Conservation (phyloP, 2,113 vertebrate genomes). For the Heloderma charlesbogerti region DNA sequence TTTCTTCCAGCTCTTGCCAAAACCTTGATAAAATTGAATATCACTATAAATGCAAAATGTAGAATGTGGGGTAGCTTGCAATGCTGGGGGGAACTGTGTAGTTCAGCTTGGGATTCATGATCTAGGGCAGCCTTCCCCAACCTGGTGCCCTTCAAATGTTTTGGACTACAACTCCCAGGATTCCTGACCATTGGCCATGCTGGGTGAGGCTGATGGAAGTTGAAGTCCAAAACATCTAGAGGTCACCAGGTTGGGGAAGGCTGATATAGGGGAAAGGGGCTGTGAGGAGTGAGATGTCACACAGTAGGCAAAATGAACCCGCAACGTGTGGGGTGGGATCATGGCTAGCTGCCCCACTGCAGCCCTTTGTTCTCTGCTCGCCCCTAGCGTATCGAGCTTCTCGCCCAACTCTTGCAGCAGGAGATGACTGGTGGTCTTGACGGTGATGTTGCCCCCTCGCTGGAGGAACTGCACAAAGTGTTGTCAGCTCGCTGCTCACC, state of each 20-base stretch:
- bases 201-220: too few relatives aligned
- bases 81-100: neutral
- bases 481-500: conserved; percentile 26
- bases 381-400: conserved; percentile 59
- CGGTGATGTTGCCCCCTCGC: conserved; percentile 2
- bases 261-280: neutral
- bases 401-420: conserved; percentile 60
- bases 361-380: neutral
- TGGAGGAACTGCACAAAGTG: conserved; percentile 55
- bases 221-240: neutral
- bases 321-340: too few relatives aligned
- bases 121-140: neutral
- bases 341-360: too few relatives aligned
- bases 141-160: too few relatives aligned
- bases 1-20: neutral
- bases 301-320: neutral
- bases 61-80: neutral
- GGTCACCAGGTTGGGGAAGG: neutral
- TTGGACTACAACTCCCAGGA: too few relatives aligned
- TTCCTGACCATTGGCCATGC: too few relatives aligned
- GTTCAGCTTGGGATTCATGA: neutral
- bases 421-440: conserved; percentile 48
- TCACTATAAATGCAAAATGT: neutral
- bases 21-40: neutral
- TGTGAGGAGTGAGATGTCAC: neutral